Evolutionary conservation across 2,113 vertebrate species (phyloP), one percentile per base, ranked within the genome.

Genomic region (Chlorodrepanis virens): DNA sequence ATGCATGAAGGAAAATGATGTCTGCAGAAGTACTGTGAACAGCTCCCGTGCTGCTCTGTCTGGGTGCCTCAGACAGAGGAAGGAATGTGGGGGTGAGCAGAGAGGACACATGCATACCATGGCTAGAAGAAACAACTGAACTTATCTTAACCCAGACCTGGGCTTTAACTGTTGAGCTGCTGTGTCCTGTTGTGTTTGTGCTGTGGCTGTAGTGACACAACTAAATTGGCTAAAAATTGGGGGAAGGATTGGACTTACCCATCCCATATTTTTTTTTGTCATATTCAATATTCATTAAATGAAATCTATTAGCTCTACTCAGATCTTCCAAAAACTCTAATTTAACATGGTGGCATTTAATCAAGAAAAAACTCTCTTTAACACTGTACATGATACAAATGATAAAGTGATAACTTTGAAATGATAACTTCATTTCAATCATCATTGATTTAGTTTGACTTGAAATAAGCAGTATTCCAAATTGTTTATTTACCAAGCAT

Each of bases 121-220:
- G 15, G 14, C n/a, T 47, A 82, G 65, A 50, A 78, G 47, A 65
- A 87, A 74, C 4, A 72, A 27, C 1, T 13, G 29, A 83, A 80
- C 19, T 19, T 0, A 0, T 45, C 11, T 4, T 57, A 75, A 40
- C 15, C 9, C 42, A 44, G 31, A 40, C 10, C 14, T 61, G 14
- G 37, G 8, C 23, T 76, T 64, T 49, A 61, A 23, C 16, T 45
- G 14, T 25, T 68, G 71, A 86, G 14, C 17, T 35, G 33, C 18
- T 76, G 33, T 23, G 18, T 72, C 40, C 12, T 44, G 37, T 72
- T 6, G 10, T 49, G 27, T 20, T 18, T 76, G 14, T n/a, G 33
- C 52, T 69, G 15, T 22, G 27, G 9, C 19, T 53, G 10, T n/a
- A 42, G 35, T 7, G 18, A 37, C 37, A 39, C 12, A 57, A 24